phyloP scores from a whole-genome alignment of 2,797 vertebrate species.

The Ptychadena robeensis region DNA sequence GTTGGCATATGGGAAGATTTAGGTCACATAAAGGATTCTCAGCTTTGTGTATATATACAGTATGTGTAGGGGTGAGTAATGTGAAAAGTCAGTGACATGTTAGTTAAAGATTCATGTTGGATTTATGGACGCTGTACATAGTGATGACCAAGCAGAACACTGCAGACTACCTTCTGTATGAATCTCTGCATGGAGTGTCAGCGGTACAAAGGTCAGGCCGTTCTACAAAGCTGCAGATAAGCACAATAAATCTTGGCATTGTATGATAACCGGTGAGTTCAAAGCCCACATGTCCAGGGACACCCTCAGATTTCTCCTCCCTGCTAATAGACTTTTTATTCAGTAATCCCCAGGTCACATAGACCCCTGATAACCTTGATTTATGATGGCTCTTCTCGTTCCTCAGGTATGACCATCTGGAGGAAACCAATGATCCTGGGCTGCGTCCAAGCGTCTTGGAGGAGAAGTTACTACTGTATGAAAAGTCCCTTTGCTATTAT shows the following conservation, averaged over 20 bases:
- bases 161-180: background rate
- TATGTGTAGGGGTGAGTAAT: background rate
- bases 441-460: conserved; percentile 74
- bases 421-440: conserved; percentile 72
- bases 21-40: background rate
- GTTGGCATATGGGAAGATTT: too few relatives aligned
- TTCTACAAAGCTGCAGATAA: background rate
- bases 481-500: conserved; percentile 82
- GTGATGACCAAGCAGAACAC: background rate
- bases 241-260: background rate
- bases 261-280: background rate
- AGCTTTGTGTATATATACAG: background rate
- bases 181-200: background rate
- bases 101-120: background rate
- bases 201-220: background rate
- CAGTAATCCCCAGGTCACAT: background rate
- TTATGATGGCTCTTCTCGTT: background rate
- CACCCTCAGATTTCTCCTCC: background rate
- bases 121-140: background rate
- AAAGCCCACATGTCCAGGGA: background rate
- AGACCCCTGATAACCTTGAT: background rate
- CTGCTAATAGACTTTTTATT: too few relatives aligned
- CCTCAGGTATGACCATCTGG: conserved; percentile 82
- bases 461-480: conserved; percentile 83
- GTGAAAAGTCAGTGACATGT: background rate